A percentile compares a stretch with the other conserved stretches of the same genome.
Evolutionary conservation across 2,888 invertebrate species (phyloP).

Genomic region (Patella ulyssiponensis): DNA sequence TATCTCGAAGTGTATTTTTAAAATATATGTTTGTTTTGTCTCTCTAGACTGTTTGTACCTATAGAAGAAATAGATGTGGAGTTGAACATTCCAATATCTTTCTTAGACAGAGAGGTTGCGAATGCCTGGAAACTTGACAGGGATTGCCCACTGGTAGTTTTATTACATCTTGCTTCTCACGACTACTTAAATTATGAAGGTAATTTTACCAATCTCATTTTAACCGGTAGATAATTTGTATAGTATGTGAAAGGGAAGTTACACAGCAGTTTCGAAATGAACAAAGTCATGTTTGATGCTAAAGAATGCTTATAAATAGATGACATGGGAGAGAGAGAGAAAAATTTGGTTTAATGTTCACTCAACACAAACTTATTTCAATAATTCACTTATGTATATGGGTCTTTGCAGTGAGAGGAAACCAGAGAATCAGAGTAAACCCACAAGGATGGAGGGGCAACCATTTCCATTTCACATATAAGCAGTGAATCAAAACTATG

Average conservation of each 20-base stretch:
- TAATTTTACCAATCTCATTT: conserved; percentile 18
- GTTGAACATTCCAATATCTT: conserved; percentile 48
- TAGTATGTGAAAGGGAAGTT: not conserved
- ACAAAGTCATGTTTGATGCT: no score
- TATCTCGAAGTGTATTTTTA: no score
- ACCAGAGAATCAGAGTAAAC: no score
- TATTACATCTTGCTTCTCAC: conserved; percentile 54
- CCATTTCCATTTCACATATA: no score
- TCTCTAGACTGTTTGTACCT: conserved; percentile 48
- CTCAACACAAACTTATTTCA: not conserved
- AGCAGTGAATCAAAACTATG: no score
- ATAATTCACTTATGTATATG: no score
- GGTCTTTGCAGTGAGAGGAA: no score
- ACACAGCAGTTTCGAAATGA: no score
- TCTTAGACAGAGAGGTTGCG: conserved; percentile 50
- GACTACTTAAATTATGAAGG: conserved; percentile 57
- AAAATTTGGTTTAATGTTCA: not conserved
- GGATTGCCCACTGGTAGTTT: conserved; percentile 54
- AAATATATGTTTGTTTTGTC: not conserved
- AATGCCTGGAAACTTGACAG: conserved; percentile 59
- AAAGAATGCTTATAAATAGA: not conserved
- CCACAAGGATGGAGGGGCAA: no score
- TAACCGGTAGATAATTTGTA: no score
- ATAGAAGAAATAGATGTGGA: conserved; percentile 64
- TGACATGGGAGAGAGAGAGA: not conserved